Evolutionary conservation across 2,797 vertebrate species (phyloP), one percentile per base, ranked within the genome.

Genomic region (Odontamblyopus lacepedii): DNA sequence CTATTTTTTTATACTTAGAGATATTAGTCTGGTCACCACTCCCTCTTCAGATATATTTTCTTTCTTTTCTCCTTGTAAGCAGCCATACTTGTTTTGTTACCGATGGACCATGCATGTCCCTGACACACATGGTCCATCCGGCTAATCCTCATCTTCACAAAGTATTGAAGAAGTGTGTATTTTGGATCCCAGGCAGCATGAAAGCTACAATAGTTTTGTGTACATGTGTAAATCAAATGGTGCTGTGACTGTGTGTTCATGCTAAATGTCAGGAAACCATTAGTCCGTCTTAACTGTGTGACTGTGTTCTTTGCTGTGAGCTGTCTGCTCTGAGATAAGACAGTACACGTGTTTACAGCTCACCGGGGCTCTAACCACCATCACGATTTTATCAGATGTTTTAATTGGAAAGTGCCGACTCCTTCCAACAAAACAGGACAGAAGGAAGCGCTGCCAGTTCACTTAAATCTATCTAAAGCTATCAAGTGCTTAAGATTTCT

Each of bases 301-400:
- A n/a, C 62, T 63, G 18, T 8, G 7, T 0, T 23, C 53, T n/a
- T 2, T 55, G 53, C 53, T 23, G 2, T 55, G 9, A 23, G 30
- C 18, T 63, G 3, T 63, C 62, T 63, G 38, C 12, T 27, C n/a
- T 1, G 4, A 26, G 63, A 44, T 64, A 64, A 65, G 23, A 6
- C 12, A 4, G 44, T 15, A 15, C 13, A 48, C 13, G 23, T 65
- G 63, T 65, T 65, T 65, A 65, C 44, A 48, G 44, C 63, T 41
- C n/a, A 41, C n/a, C 23, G 0, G 11, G 11, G 63, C 41, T 38
- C 63, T 44, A n/a, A n/a, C 6, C n/a, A 26, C 11, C n/a, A 26
- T 41, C 48, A 32, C 38, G 23, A 27, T 12, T 65, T 65, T 65
- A 65, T 65, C 63, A 23, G 63, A 65, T 65, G 38, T 48, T 65